Evolutionary conservation across 2,888 invertebrate genomes (phyloP).

Genomic region (Sisyra nigra): DNA sequence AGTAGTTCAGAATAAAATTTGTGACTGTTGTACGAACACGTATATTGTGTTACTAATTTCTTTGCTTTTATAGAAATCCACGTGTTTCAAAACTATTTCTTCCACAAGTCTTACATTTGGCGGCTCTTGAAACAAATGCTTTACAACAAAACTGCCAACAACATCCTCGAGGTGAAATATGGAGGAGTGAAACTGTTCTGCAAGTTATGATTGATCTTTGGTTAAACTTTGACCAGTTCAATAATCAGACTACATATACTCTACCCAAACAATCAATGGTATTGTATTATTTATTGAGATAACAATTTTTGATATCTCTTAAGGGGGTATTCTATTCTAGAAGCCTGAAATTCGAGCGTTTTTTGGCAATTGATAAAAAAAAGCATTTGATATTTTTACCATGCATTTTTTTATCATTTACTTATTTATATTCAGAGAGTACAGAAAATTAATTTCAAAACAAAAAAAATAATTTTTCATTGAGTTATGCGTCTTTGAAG

Average conservation of each 20-base stretch:
- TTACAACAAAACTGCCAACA: conserved; percentile 29
- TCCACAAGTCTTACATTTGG: conserved; percentile 24
- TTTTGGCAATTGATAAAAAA: too few species aligned
- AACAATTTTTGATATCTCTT: neutral
- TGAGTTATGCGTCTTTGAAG: too few species aligned
- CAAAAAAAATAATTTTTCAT: too few species aligned
- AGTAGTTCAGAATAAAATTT: neutral
- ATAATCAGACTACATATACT: neutral
- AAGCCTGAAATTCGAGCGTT: too few species aligned
- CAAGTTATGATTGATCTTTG: conserved; percentile 73
- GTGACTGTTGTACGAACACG: neutral
- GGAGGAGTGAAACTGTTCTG: conserved; percentile 72
- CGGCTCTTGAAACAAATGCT: conserved; percentile 11
- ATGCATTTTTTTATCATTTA: too few species aligned
- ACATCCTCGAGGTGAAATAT: conserved; percentile 54
- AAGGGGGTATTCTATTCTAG: too few species aligned
- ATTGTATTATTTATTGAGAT: neutral
- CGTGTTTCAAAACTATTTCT: conserved; percentile 26
- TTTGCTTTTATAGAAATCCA: conserved; percentile 2
- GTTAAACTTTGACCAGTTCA: conserved; percentile 39
- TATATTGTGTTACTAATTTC: neutral
- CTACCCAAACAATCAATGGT: conserved; percentile 1
- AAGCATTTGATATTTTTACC: too few species aligned
- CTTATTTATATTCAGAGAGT: too few species aligned
- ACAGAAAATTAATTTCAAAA: too few species aligned